Percentiles rank a stretch among this genome's conserved stretches.
These are phyloP conservation scores for Tragulus kanchil DNA, from an alignment of 2,113 vertebrate genomes.

Conservation along the genomic window DNA sequence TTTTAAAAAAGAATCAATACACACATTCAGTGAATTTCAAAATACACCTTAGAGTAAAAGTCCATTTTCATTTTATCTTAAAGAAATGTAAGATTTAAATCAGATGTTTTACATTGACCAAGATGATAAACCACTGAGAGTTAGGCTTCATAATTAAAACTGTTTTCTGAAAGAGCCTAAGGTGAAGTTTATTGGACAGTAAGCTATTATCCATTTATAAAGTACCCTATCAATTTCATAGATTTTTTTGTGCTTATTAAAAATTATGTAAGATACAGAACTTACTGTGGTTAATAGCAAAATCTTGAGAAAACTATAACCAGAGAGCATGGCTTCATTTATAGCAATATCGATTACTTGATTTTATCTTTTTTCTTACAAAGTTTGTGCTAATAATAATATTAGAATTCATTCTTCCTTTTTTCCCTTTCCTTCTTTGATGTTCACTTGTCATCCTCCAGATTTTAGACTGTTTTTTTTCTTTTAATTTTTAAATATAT, in stretches of 20 bases:
- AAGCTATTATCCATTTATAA: constrained; percentile 77
- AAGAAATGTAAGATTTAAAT: constrained; percentile 62
- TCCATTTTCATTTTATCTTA: constrained; percentile 60
- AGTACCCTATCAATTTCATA: constrained; percentile 71
- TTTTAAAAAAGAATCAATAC: constrained; percentile 84
- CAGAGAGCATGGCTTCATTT: constrained; percentile 76
- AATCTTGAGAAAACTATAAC: constrained; percentile 78
- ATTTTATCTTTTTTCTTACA: constrained; percentile 62
- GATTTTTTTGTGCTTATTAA: constrained; percentile 73
- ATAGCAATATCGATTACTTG: constrained; percentile 74
- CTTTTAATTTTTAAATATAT: constrained; percentile 13
- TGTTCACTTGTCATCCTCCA: constrained; percentile 16
- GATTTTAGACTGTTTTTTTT: constrained; percentile 55
- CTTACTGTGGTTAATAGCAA: constrained; percentile 76
- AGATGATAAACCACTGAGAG: constrained; percentile 80
- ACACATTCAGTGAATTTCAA: constrained; percentile 78
- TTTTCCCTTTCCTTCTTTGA: constrained; percentile 59
- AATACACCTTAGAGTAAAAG: constrained; percentile 27
- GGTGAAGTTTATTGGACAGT: constrained; percentile 71
- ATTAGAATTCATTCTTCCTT: constrained; percentile 56
- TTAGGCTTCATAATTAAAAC: constrained; percentile 74
- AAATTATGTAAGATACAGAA: constrained; percentile 67
- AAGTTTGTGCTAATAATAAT: constrained; percentile 76
- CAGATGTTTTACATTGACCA: constrained; percentile 65
- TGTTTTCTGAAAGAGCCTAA: constrained; percentile 76